These are phyloP conservation scores for Casuarius casuarius DNA, from an alignment of 2,113 vertebrate genomes.

Conservation along the genomic window DNA sequence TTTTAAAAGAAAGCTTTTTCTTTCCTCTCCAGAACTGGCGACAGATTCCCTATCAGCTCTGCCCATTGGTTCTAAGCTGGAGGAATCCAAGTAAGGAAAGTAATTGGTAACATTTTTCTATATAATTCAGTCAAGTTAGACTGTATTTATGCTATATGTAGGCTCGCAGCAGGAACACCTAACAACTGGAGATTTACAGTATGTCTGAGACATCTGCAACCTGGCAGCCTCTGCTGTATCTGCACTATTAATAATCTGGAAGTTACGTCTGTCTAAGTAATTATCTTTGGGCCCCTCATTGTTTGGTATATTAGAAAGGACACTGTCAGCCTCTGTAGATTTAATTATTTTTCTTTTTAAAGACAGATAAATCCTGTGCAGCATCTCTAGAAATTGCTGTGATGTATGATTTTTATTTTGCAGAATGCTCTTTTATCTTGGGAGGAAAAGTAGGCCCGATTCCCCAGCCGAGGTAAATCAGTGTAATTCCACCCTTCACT, in stretches of 20 bases:
- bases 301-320: background rate
- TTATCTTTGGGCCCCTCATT: background rate
- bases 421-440: background rate
- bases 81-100: conserved; percentile 39
- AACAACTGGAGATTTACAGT: conserved; percentile 35
- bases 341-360: background rate
- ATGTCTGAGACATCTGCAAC: background rate
- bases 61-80: background rate
- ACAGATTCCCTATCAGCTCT: background rate
- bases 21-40: background rate
- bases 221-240: background rate
- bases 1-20: conserved; percentile 32
- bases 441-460: background rate
- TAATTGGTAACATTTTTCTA: conserved; percentile 55
- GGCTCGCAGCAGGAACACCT: background rate
- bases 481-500: background rate
- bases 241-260: conserved; percentile 27
- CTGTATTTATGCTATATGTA: background rate
- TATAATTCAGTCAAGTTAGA: background rate
- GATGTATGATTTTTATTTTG: conserved; percentile 16
- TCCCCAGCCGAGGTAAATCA: conserved; percentile 3
- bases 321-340: background rate
- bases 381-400: background rate
- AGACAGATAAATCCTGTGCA: background rate
- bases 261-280: background rate